A percentile compares a stretch with the other conserved stretches of the same genome.
phyloP scores from a whole-genome alignment of 2,113 vertebrate genomes.

The Murina feae region DNA sequence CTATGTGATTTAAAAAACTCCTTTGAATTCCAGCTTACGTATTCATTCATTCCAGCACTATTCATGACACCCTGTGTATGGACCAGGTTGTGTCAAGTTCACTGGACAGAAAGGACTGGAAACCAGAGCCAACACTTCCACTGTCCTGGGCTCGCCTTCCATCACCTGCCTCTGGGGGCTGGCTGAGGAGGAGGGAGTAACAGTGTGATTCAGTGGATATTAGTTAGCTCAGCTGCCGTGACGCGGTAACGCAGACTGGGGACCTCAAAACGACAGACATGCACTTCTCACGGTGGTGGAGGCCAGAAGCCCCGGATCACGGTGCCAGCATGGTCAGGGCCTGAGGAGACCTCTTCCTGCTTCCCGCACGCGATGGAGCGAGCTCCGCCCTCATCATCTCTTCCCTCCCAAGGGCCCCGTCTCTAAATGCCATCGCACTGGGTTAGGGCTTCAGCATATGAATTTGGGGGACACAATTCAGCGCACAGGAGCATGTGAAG shows the following conservation, averaged over 20 bases:
- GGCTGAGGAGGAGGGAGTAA: background rate
- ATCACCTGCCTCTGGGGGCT: fast-evolving
- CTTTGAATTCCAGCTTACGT: background rate
- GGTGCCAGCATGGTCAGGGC: background rate
- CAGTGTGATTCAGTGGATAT: fast-evolving
- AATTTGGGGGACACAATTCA: background rate
- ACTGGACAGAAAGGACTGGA: background rate
- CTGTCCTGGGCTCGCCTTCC: background rate
- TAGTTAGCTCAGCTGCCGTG: background rate
- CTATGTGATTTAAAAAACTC: background rate
- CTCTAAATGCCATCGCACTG: fast-evolving
- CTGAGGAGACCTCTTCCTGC: background rate
- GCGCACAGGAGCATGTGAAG: fast-evolving
- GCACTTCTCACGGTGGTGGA: background rate
- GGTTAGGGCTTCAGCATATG: background rate
- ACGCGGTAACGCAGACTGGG: fast-evolving
- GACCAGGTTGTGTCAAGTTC: background rate
- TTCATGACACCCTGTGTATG: background rate
- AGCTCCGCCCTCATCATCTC: background rate
- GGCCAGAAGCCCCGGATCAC: background rate
- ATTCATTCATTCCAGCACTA: background rate
- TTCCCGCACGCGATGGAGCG: background rate
- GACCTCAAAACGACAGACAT: fast-evolving
- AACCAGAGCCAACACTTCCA: fast-evolving
- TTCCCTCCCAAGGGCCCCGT: background rate